Evolutionary conservation across 2,888 invertebrate species (phyloP).

Genomic region (Thyatira batis): DNA sequence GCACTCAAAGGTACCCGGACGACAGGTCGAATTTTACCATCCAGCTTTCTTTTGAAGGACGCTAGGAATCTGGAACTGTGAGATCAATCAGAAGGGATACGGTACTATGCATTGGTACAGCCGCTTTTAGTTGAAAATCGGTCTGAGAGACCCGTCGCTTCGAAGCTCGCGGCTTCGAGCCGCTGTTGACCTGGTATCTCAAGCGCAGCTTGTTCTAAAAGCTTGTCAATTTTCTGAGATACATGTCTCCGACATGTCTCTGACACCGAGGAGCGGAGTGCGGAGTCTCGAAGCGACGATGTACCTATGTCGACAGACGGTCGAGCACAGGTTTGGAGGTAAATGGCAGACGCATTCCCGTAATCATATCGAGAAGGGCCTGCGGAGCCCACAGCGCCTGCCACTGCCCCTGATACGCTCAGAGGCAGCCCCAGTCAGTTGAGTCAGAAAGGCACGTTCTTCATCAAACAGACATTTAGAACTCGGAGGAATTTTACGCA

Average conservation of each 20-base stretch:
- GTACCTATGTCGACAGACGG: neutral
- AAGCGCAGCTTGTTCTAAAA: neutral
- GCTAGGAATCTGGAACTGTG: conserved; percentile 14
- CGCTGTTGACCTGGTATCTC: too few relatives aligned
- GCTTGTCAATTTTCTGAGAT: too few relatives aligned
- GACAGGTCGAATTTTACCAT: conserved; percentile 20
- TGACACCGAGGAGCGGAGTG: too few relatives aligned
- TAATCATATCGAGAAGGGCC: conserved; percentile 10
- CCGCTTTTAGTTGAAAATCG: conserved; percentile 17
- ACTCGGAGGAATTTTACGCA: too few relatives aligned
- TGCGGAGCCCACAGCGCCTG: conserved; percentile 12
- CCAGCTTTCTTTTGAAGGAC: conserved; percentile 13
- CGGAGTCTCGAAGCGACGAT: neutral
- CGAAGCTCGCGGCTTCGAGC: too few relatives aligned
- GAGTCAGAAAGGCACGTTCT: neutral
- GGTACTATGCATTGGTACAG: conserved; percentile 13
- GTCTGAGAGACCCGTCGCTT: conserved; percentile 16
- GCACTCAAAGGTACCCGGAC: conserved; percentile 21
- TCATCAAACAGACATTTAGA: neutral
- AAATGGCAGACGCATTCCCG: conserved; percentile 16
- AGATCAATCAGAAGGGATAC: conserved; percentile 17
- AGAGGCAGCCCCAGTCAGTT: neutral
- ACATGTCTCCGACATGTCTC: too few relatives aligned
- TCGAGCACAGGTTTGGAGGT: conserved; percentile 8
- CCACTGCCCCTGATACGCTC: conserved; percentile 16